Evolutionary conservation across 2,888 invertebrate genomes (phyloP).

Genomic region (Stenodera caucasica): DNA sequence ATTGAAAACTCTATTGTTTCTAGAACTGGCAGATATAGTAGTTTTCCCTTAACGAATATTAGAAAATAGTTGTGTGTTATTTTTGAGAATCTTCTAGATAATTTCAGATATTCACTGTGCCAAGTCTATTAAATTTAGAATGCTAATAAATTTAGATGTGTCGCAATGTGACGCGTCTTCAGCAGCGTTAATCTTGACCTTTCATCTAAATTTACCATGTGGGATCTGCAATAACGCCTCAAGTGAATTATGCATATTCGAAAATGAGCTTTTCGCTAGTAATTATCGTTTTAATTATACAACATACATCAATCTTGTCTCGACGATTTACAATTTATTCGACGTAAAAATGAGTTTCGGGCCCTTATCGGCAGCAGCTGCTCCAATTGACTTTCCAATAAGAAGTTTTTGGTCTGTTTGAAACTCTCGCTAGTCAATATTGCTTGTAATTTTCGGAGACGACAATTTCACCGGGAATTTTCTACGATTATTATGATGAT

Average conservation of each 20-base stretch:
- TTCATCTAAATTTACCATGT: slow-evolving; percentile 1
- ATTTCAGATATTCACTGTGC: not conserved
- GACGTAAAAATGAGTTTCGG: not conserved
- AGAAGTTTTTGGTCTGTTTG: not conserved
- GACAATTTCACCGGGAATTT: not conserved
- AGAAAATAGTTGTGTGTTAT: too few species aligned
- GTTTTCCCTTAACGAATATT: not conserved
- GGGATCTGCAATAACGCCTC: not conserved
- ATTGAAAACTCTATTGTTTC: not conserved
- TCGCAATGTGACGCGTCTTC: not conserved
- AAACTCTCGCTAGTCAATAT: not conserved
- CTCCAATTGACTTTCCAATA: not conserved
- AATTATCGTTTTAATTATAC: not conserved
- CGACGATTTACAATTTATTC: not conserved
- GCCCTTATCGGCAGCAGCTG: not conserved
- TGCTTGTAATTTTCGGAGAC: not conserved
- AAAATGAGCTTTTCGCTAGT: not conserved
- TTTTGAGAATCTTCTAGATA: too few species aligned
- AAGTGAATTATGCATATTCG: not conserved
- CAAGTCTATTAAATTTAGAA: slow-evolving; percentile 1
- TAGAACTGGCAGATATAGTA: not conserved
- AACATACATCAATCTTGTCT: not conserved
- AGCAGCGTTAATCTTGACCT: not conserved
- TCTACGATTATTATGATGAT: not conserved
- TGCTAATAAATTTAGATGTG: not conserved